These are phyloP conservation scores for Campodea augens DNA, from an alignment of 1,140 invertebrate species.

Conservation along the genomic window DNA sequence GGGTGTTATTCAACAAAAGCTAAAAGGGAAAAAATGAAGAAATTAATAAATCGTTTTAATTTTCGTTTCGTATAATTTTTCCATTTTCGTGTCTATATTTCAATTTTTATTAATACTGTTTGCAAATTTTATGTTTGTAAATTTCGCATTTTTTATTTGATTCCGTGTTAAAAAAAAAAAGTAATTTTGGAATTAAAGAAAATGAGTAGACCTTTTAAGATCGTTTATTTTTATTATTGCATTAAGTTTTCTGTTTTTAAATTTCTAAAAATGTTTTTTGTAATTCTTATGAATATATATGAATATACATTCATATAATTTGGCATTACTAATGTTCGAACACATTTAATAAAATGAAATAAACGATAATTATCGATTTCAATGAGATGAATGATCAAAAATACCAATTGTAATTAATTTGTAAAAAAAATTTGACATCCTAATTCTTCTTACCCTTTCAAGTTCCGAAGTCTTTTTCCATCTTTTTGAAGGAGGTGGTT, in stretches of 20 bases:
- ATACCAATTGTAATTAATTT: background rate
- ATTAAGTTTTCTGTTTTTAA: no score
- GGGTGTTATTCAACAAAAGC: slow-evolving; percentile 27
- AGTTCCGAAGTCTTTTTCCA: slow-evolving; percentile 2
- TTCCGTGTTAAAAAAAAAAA: slow-evolving; percentile 17
- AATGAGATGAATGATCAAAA: no score
- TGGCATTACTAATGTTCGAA: no score
- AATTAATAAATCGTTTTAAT: slow-evolving; percentile 12
- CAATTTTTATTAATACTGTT: background rate
- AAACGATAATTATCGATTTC: no score
- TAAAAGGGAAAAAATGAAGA: slow-evolving; percentile 14
- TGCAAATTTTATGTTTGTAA: background rate
- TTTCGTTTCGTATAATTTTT: slow-evolving; percentile 5
- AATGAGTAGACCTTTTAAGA: no score
- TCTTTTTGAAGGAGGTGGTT: slow-evolving; percentile 12
- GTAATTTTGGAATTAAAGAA: slow-evolving; percentile 24
- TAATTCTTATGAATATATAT: background rate
- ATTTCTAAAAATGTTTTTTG: background rate
- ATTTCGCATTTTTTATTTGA: background rate
- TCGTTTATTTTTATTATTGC: no score
- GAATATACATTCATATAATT: background rate
- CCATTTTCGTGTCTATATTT: slow-evolving; percentile 16
- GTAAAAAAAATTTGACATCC: background rate
- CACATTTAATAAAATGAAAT: no score
- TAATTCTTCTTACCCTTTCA: background rate